Conservation (phyloP, 1,140 invertebrate genomes). For the Sitophilus oryzae region DNA sequence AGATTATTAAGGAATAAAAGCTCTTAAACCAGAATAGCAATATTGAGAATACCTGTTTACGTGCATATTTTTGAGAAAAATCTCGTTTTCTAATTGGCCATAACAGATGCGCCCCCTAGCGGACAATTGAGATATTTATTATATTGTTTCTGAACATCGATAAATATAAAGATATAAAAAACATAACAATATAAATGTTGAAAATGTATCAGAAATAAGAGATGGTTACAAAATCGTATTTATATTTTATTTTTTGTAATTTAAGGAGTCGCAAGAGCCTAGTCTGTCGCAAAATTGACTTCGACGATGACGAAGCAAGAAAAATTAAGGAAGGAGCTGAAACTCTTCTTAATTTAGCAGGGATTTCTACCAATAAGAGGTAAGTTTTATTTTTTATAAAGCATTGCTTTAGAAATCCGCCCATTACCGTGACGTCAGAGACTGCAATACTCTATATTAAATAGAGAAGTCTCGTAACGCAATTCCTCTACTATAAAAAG, state of each 20-base stretch:
- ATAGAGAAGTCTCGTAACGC: too few relatives aligned
- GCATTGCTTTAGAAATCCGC: too few relatives aligned
- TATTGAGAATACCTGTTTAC: too few relatives aligned
- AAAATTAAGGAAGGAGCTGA: slow-evolving; percentile 74
- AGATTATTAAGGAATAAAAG: too few relatives aligned
- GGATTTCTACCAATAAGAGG: slow-evolving; percentile 40
- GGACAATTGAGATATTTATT: background rate
- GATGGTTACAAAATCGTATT: background rate
- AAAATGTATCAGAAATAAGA: background rate
- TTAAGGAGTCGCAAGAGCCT: slow-evolving; percentile 27
- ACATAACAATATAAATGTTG: background rate
- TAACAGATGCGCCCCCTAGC: too few relatives aligned
- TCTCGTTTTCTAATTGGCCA: too few relatives aligned
- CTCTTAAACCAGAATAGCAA: too few relatives aligned
- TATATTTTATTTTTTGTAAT: background rate
- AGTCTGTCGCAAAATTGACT: slow-evolving; percentile 38
- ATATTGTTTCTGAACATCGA: background rate
- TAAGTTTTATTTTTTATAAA: slow-evolving; percentile 1
- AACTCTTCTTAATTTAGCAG: slow-evolving; percentile 67
- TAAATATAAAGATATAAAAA: too few relatives aligned
- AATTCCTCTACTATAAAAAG: too few relatives aligned
- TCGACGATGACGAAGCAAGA: slow-evolving; percentile 64
- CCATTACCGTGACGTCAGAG: too few relatives aligned
- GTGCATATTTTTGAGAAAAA: too few relatives aligned
- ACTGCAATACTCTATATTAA: too few relatives aligned